These are phyloP conservation scores for Xiphydria camelus DNA, from an alignment of 2,888 invertebrate genomes.

Conservation along the genomic window DNA sequence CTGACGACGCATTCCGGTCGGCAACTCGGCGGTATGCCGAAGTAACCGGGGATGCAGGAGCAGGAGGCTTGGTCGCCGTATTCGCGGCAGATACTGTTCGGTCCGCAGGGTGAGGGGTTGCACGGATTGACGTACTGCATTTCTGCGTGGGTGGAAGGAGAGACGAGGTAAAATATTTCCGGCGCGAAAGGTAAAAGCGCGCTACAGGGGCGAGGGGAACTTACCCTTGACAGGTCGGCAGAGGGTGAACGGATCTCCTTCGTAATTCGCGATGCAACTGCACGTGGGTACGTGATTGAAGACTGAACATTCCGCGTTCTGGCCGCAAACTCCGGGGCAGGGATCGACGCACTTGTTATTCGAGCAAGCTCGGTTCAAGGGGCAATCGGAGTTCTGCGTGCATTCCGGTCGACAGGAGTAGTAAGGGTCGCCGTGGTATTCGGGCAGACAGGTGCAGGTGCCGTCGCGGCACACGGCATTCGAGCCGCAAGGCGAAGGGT, in stretches of 20 bases:
- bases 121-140: slow-evolving; percentile 46
- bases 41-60: slow-evolving; percentile 59
- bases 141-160: too few species aligned
- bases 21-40: slow-evolving; percentile 61
- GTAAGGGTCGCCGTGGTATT: slow-evolving; percentile 57
- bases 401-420: slow-evolving; percentile 81
- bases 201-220: too few species aligned
- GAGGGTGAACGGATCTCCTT: slow-evolving; percentile 63
- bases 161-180: too few species aligned
- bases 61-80: slow-evolving; percentile 60
- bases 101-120: slow-evolving; percentile 59
- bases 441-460: slow-evolving; percentile 52
- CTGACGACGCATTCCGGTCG: slow-evolving; percentile 61
- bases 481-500: slow-evolving; percentile 73
- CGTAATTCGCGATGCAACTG: slow-evolving; percentile 60
- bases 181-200: too few species aligned
- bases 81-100: slow-evolving; percentile 60
- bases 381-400: slow-evolving; percentile 77
- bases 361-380: slow-evolving; percentile 73
- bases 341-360: slow-evolving; percentile 82
- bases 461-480: slow-evolving; percentile 68
- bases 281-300: slow-evolving; percentile 72
- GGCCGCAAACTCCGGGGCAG: slow-evolving; percentile 78
- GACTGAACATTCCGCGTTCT: slow-evolving; percentile 75
- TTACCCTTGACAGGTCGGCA: slow-evolving; percentile 57